Evolutionary conservation across 2,113 vertebrate genomes (phyloP), one percentile per base, ranked within the genome.

Genomic region (Leptobrachium ailaonicum): DNA sequence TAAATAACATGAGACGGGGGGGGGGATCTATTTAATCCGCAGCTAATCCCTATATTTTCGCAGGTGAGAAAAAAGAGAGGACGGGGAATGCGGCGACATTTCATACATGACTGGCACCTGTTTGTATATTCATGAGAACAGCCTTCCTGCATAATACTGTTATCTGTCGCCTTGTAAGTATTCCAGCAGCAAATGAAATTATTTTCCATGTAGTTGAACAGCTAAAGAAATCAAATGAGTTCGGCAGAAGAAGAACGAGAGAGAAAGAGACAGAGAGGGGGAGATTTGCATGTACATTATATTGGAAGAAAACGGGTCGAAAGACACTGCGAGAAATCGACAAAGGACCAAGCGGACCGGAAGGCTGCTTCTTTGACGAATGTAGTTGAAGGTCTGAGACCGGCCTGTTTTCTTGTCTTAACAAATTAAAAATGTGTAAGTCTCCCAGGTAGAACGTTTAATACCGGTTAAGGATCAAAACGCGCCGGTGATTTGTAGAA

Each of bases 171-270:
- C 20, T 79, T 73, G 77, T 66, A 73, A 73, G 70, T 42, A 56
- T 73, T 42, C 60, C 69, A 56, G 77, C 77, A 20, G 70, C 72
- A 79, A 79, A 79, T 79, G 77, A 79, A 79, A 79, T 79, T 73
- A 66, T 79, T 73, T 79, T 73, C 60, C 77, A 43, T 79, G 77
- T 66, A 73, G 70, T 73, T 79, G 77, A 79, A 66, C 77, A 79
- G 77, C 77, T 79, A 79, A 79, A 79, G 70, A 73, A 79, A 79
- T 44, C 69, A 79, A 79, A 79, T 79, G 77, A 79, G 77, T 79
- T 79, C 66, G 20, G 20, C 20, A 32, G 20, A 32, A 32, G 20
- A 32, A 32, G 20, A 32, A 32, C 20, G 20, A 32, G 20, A 32
- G 20, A 32, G 20, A 32, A 32, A 32, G 20, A 32, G 20, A 32